Evolutionary conservation across 1,140 invertebrate genomes (phyloP).

Genomic region (Drosophila takahashii): DNA sequence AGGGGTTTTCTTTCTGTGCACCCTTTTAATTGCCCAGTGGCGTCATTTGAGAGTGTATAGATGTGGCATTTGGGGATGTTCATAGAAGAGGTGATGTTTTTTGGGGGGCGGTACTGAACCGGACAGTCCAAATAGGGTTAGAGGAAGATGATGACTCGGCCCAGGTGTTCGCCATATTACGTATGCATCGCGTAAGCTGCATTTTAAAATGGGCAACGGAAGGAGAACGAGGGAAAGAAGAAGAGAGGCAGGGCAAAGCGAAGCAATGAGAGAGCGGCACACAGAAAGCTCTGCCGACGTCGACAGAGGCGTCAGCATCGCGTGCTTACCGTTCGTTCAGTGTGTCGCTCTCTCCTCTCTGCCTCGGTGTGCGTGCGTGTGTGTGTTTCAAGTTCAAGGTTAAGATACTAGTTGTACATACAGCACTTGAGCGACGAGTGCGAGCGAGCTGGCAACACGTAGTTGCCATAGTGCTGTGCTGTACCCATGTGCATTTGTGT

Average conservation of each 20-base stretch:
- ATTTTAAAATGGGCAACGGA: conserved; percentile 36
- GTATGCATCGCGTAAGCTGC: conserved; percentile 58
- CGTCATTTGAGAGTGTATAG: conserved; percentile 19
- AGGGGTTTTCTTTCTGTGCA: conserved; percentile 1
- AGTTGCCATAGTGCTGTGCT: conserved; percentile 50
- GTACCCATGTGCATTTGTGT: conserved; percentile 37
- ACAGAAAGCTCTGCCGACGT: conserved; percentile 27
- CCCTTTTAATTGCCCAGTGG: conserved; percentile 39
- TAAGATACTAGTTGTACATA: conserved; percentile 82
- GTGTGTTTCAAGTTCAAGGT: conserved; percentile 84
- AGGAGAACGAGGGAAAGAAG: background rate
- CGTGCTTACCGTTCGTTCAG: conserved; percentile 51
- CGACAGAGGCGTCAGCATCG: conserved; percentile 42
- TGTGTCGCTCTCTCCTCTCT: conserved; percentile 70
- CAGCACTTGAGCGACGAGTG: conserved; percentile 4
- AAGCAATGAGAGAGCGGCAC: conserved; percentile 21
- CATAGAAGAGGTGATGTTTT: background rate
- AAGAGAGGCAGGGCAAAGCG: background rate
- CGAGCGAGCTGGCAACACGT: conserved; percentile 42
- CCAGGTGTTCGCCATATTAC: conserved; percentile 54
- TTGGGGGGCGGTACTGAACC: background rate
- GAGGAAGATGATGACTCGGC: conserved; percentile 33
- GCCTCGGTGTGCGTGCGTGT: conserved; percentile 35
- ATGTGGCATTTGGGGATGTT: conserved; percentile 29
- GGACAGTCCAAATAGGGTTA: conserved; percentile 30